These are phyloP conservation scores for Scrobipalpa costella DNA, from an alignment of 2,888 invertebrate species.

Conservation along the genomic window DNA sequence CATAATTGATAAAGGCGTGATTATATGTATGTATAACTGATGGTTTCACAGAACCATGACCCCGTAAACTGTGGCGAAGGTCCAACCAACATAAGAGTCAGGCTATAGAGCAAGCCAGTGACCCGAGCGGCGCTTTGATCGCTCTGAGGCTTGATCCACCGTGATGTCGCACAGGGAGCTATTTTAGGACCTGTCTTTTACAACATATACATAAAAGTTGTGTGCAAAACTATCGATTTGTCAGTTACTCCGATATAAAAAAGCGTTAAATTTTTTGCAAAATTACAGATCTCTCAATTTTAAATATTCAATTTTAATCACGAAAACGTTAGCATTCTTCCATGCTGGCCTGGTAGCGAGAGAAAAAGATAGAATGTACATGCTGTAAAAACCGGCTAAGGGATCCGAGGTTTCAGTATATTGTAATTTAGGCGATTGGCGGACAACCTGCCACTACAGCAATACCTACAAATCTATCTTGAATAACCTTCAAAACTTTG, in stretches of 20 bases:
- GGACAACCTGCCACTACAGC: too few relatives aligned
- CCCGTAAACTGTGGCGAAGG: slow-evolving; percentile 12
- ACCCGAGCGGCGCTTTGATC: slow-evolving; percentile 40
- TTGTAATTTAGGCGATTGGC: too few relatives aligned
- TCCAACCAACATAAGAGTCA: slow-evolving; percentile 20
- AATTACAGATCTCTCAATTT: too few relatives aligned
- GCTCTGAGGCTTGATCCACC: slow-evolving; percentile 40
- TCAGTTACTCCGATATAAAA: neutral
- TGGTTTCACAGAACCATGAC: slow-evolving; percentile 14
- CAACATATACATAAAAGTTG: neutral
- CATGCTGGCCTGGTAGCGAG: too few relatives aligned
- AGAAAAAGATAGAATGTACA: too few relatives aligned
- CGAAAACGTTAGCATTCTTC: too few relatives aligned
- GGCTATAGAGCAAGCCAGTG: slow-evolving; percentile 27
- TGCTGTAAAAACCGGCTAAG: too few relatives aligned
- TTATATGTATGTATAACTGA: neutral
- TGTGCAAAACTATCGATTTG: neutral
- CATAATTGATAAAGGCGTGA: neutral
- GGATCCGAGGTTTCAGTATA: too few relatives aligned
- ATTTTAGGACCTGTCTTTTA: slow-evolving; percentile 5
- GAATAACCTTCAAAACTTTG: too few relatives aligned
- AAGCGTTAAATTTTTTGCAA: too few relatives aligned
- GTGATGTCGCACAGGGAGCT: slow-evolving; percentile 11
- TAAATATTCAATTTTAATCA: too few relatives aligned
- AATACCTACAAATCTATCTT: too few relatives aligned